A percentile compares a stretch with the other conserved stretches of the same genome.
These are phyloP conservation scores for Argentina silus DNA, from an alignment of 2,797 vertebrate species.

Conservation along the genomic window DNA sequence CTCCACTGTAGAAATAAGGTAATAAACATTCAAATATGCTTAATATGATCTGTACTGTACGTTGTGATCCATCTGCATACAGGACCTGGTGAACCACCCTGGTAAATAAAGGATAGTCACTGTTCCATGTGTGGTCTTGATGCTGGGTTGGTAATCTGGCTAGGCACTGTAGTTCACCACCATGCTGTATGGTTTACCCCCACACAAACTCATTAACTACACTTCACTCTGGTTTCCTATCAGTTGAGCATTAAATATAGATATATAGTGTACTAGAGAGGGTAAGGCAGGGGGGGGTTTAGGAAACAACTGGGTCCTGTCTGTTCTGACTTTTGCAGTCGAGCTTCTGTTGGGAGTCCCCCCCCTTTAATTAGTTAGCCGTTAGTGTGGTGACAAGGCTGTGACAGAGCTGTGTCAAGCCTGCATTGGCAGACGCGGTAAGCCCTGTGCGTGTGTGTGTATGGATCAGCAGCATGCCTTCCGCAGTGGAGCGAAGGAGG, in stretches of 20 bases:
- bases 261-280: neutral
- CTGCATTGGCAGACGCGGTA: slow-evolving; percentile 13
- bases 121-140: neutral
- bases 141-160: slow-evolving; percentile 8
- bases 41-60: neutral
- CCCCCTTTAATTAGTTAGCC: slow-evolving; percentile 37
- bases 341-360: neutral
- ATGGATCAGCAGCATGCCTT: neutral
- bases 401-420: neutral
- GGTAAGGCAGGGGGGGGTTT: neutral
- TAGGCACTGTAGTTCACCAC: slow-evolving; percentile 13
- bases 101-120: neutral
- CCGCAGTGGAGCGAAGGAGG: neutral
- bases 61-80: neutral
- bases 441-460: slow-evolving; percentile 5
- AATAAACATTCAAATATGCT: neutral
- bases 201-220: slow-evolving; percentile 10
- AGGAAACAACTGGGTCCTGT: neutral
- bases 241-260: neutral
- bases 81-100: neutral
- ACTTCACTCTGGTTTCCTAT: neutral
- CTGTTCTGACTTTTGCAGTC: neutral
- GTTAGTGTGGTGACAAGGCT: slow-evolving; percentile 16
- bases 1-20: neutral
- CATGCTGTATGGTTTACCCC: neutral